Evolutionary conservation across 2,113 vertebrate genomes (phyloP).

Genomic region (Willisornis vidua): DNA sequence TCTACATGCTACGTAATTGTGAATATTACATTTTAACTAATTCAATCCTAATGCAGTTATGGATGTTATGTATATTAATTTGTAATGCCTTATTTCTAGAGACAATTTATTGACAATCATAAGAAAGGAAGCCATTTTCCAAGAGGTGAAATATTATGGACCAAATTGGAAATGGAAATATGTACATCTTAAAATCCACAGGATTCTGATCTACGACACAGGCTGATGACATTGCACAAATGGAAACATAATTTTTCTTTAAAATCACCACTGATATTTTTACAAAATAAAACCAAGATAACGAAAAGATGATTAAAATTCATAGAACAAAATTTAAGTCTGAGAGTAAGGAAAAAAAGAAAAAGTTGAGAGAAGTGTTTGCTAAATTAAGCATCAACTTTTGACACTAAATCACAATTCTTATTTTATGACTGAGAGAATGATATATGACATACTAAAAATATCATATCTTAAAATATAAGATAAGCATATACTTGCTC

Average conservation of each 20-base stretch:
- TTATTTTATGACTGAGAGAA: neutral
- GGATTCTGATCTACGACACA: neutral
- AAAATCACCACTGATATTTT: neutral
- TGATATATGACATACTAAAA: neutral
- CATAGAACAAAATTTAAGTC: neutral
- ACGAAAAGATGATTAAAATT: neutral
- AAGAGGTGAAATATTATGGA: neutral
- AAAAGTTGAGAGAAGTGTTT: neutral
- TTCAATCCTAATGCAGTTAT: neutral
- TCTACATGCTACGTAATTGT: neutral
- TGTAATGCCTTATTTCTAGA: neutral
- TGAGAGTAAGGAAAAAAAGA: neutral
- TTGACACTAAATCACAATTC: neutral
- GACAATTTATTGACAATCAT: neutral
- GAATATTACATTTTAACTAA: neutral
- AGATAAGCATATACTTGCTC: neutral
- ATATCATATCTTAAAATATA: neutral
- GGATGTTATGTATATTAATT: neutral
- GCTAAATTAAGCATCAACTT: neutral
- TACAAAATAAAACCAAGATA: neutral
- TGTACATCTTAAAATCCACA: neutral
- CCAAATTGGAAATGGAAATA: neutral
- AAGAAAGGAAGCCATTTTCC: neutral
- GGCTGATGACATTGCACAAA: neutral
- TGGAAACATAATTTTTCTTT: neutral